Base-by-base conservation (phyloP, 1,140 invertebrate genomes). In the Drosophila sp. region DNA sequence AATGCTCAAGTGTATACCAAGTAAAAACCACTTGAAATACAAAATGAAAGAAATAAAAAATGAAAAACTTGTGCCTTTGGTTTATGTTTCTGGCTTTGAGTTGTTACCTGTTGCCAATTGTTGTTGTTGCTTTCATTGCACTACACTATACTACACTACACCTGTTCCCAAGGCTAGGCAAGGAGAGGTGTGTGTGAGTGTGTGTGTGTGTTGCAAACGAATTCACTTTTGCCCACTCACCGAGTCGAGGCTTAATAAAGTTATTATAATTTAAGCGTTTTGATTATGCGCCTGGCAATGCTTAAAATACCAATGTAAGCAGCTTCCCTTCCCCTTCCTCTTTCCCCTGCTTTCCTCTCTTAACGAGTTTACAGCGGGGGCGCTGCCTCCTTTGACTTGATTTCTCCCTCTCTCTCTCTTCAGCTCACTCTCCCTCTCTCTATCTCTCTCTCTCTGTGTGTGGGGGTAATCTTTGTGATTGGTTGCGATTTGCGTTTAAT, bases 251-350 rank as follows among this genome's bases (percentile, higher is more conserved):
- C 83, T 89, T 89, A 89, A 89, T 89, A 89, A 89, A 89, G 83
- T 89, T 89, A 89, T 89, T 89, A 89, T 89, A 89, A 89, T 89
- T 89, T 89, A 89, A 89, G 83, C 83, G 84, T 78, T 89, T 89
- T 89, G 83, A 89, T 89, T 89, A 89, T 89, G 83, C 73, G 83
- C 83, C 80, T 80, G 83, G 76, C 80, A 89, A 84, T 89, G 84
- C 83, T 89, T 89, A 89, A 89, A 89, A 89, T 89, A 89, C 84
- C 84, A 89, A 83, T 79, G 84, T 69, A 89, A 77, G 79, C 79
- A 76, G 79, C 78, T 87, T 56, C 34, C 53, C 53, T 6, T 16
- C 27, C 11, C 18, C 18, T 14, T 6, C 9, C 40, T 7, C 14
- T 18, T 11, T 4, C 4, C 16, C 29, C 7, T 9, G 6, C 1